phyloP scores from a whole-genome alignment of 2,113 vertebrate genomes.

The Condylura cristata region DNA sequence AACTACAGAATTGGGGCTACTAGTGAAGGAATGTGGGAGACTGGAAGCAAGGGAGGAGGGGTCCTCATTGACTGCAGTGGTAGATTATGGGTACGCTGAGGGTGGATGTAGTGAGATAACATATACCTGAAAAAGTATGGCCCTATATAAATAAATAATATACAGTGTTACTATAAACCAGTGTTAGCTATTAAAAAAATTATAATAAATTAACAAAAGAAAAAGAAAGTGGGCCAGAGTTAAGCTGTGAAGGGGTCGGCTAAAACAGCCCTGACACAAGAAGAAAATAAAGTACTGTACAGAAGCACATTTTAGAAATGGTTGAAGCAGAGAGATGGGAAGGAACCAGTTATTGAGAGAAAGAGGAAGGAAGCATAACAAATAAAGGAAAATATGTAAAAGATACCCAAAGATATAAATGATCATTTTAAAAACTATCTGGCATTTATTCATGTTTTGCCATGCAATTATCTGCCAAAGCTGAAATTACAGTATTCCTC shows the following conservation, averaged over 20 bases:
- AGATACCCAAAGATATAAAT: conserved; percentile 32
- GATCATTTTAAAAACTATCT: conserved; percentile 23
- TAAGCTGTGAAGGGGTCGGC: neutral
- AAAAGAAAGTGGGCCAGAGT: neutral
- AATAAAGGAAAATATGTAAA: conserved; percentile 22
- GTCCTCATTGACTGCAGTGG: no score
- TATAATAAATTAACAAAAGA: neutral
- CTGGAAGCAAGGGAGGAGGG: no score
- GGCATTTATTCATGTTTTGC: conserved; percentile 60
- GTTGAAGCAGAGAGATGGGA: neutral
- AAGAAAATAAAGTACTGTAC: neutral
- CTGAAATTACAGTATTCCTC: conserved; percentile 71
- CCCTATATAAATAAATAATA: no score
- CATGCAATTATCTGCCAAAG: conserved; percentile 66
- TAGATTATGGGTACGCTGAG: no score
- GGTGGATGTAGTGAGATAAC: no score
- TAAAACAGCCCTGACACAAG: neutral
- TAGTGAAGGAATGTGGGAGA: no score
- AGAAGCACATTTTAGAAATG: neutral
- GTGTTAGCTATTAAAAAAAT: neutral
- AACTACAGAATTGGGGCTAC: no score
- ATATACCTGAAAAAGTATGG: no score
- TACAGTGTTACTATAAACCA: no score
- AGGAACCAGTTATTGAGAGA: neutral
- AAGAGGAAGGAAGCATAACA: neutral